These are phyloP conservation scores for Nycteola revayana DNA, from an alignment of 2,888 invertebrate species.

Conservation along the genomic window DNA sequence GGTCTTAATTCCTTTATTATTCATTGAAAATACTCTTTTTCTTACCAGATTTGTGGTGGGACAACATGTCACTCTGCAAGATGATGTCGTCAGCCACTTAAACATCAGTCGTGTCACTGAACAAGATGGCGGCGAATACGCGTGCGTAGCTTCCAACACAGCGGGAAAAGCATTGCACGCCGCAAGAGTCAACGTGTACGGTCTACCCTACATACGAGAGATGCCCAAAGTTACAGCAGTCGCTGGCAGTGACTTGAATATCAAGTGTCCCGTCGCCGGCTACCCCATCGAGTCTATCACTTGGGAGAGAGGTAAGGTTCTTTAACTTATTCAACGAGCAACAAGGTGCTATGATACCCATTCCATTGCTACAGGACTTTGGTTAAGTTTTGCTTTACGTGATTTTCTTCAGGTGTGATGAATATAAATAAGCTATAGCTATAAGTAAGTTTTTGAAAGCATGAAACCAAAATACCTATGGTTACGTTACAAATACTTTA, in stretches of 20 bases:
- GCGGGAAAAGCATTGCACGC: slow-evolving; percentile 91
- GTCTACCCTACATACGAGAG: slow-evolving; percentile 91
- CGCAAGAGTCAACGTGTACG: slow-evolving; percentile 94
- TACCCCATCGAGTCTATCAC: slow-evolving; percentile 93
- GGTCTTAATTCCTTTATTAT: too few relatives aligned
- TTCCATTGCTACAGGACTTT: too few relatives aligned
- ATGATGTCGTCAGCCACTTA: slow-evolving; percentile 95
- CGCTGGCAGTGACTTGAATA: slow-evolving; percentile 90
- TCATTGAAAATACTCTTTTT: too few relatives aligned
- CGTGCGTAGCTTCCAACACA: slow-evolving; percentile 91
- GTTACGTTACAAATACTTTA: too few relatives aligned
- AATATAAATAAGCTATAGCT: too few relatives aligned
- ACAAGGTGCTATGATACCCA: too few relatives aligned
- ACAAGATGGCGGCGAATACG: slow-evolving; percentile 95
- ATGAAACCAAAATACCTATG: too few relatives aligned
- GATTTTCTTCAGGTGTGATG: too few relatives aligned
- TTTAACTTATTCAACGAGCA: slow-evolving; percentile 12
- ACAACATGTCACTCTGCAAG: slow-evolving; percentile 95
- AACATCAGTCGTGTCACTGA: slow-evolving; percentile 93
- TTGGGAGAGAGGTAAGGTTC: slow-evolving; percentile 92
- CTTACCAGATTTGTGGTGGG: slow-evolving; percentile 92
- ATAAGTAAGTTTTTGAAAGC: too few relatives aligned
- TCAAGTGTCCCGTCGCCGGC: slow-evolving; percentile 95
- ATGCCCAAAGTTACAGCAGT: slow-evolving; percentile 95
- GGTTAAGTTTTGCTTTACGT: too few relatives aligned